Base-by-base conservation (phyloP, 2,888 invertebrate genomes). In the Lysandra coridon region DNA sequence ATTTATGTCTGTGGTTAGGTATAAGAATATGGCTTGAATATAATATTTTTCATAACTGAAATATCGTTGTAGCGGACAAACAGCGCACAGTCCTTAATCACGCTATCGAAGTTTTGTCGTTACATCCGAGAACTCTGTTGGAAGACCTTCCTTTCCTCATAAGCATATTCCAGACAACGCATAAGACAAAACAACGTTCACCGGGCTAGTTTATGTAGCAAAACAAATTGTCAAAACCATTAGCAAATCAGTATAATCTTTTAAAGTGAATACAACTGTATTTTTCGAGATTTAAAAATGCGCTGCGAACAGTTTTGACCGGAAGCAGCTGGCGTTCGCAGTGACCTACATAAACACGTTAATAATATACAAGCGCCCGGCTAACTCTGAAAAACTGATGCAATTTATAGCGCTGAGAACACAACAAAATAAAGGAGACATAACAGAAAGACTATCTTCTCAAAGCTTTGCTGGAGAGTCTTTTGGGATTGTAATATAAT, bases 301-400 rank as follows among this genome's bases (percentile, higher is more conserved):
- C 64, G 64, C 1, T 4, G 33, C 4, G 14, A 69, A 33, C 69
- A 37, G 69, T 69, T 14, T 14, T 14, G 69, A 37, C 33, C 33
- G 69, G 69, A 69, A 37, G 14, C 5, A 33, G 69, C 69, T 33
- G 69, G 14, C 33, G 33, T 69, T 69, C 69, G 69, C 33, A 69
- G 33, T 69, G 69, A 69, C 69, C 69, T 69, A 69, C 12, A 69
- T 69, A 69, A 37, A 4, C 14, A 69, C 69, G 69, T 69, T 33
- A 69, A 69, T 69, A 69, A 69, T 69, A 69, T 37, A 69, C 69
- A 69, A 69, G 69, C 69, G 57, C 5, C 33, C 69, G 33, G 69
- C 33, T 69, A 69, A 69, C 69, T 69, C 14, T 33, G 69, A 33
- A 69, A 69, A 69, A 69, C 69, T 69, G 69, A 69, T 69, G 69